These are phyloP conservation scores for Chymomyza amoena DNA, from an alignment of 2,888 invertebrate genomes.

Conservation along the genomic window DNA sequence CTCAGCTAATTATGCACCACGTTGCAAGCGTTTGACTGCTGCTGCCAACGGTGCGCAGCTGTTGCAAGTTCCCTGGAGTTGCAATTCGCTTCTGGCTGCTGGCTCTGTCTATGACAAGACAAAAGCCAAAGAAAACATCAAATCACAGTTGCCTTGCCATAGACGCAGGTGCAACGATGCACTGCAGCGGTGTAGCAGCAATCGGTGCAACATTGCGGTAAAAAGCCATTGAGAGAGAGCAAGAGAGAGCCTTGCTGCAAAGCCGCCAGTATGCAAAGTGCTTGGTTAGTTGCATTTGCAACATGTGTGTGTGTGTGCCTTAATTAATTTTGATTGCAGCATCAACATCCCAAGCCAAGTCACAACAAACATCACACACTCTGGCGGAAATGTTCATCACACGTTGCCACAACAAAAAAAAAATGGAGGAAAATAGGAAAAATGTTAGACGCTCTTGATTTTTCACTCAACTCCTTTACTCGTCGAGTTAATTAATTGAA, in stretches of 20 bases:
- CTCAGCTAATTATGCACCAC: constrained; percentile 60
- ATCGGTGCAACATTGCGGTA: constrained; percentile 59
- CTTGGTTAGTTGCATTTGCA: not conserved
- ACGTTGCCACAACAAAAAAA: constrained; percentile 36
- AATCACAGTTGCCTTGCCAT: constrained; percentile 8
- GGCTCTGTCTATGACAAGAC: constrained; percentile 56
- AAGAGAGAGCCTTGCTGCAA: constrained; percentile 34
- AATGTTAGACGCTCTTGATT: constrained; percentile 28
- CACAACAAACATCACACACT: constrained; percentile 14
- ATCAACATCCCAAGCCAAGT: constrained; percentile 7
- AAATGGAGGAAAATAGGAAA: constrained; percentile 7
- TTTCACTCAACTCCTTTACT: constrained; percentile 22
- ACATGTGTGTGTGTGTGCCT: constrained; percentile 43
- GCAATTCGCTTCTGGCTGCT: constrained; percentile 54
- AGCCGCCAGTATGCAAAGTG: constrained; percentile 43
- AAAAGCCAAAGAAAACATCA: constrained; percentile 33
- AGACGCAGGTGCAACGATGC: constrained; percentile 52
- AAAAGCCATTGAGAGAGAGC: constrained; percentile 42
- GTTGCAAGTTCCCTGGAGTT: constrained; percentile 7
- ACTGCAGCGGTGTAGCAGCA: constrained; percentile 8
- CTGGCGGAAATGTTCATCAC: constrained; percentile 67
- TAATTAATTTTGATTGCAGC: constrained; percentile 69
- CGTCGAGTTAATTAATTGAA: constrained; percentile 61
- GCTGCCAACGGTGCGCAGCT: constrained; percentile 24
- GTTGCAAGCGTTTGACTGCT: constrained; percentile 9